Percentiles rank a stretch among this genome's conserved stretches.
phyloP scores from a whole-genome alignment of 2,113 vertebrate species.

The Microcebus murinus region DNA sequence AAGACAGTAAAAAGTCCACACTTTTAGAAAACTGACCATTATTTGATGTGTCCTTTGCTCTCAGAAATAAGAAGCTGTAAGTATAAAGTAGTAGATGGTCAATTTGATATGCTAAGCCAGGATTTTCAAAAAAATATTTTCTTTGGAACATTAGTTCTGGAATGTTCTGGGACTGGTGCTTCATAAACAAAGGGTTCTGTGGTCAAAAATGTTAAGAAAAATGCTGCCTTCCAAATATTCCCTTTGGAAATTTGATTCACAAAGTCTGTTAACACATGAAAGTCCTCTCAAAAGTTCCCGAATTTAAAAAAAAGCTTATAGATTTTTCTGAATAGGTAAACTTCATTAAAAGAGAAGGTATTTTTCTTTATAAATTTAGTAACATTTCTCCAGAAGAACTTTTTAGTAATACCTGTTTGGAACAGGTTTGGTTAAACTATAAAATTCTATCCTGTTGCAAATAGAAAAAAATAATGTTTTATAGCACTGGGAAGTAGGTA shows the following conservation, averaged over 20 bases:
- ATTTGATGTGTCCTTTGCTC: not conserved
- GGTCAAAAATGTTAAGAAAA: not conserved
- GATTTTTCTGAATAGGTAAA: not conserved
- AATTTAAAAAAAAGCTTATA: not conserved
- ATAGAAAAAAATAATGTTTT: conserved; percentile 2
- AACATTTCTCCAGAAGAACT: not conserved
- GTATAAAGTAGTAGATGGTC: not conserved
- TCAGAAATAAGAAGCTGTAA: not conserved
- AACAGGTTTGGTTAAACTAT: not conserved
- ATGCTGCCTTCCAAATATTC: not conserved
- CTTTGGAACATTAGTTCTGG: conserved; percentile 28
- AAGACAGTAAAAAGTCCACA: not conserved
- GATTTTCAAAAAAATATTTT: conserved; percentile 4
- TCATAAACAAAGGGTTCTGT: not conserved
- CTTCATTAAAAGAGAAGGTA: not conserved
- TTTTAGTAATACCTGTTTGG: conserved; percentile 19
- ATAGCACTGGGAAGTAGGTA: not conserved
- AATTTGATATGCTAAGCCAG: not conserved
- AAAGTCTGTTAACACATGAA: not conserved
- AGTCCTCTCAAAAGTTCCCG: not conserved
- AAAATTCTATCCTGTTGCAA: not conserved
- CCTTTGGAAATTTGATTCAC: conserved; percentile 10
- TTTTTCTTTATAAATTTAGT: not conserved
- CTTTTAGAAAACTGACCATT: not conserved
- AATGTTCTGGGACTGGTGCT: not conserved